Conservation (phyloP, 2,113 vertebrate species). For the Taxidea taxus region DNA sequence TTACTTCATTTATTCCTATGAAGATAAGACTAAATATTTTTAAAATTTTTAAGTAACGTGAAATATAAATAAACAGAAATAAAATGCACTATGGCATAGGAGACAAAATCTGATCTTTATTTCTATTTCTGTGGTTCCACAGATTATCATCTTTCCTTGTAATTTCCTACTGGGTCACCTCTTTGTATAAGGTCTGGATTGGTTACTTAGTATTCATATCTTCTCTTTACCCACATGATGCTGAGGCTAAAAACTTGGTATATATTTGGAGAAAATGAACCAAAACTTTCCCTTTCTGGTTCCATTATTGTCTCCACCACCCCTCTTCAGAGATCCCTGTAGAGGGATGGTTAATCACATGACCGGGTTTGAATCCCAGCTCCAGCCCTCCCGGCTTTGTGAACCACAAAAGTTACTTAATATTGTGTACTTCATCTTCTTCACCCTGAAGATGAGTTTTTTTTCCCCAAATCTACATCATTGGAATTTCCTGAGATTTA, state of each 20-base stretch:
- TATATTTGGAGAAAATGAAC: neutral
- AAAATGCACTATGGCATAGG: neutral
- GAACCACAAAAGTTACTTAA: neutral
- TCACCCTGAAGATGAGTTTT: neutral
- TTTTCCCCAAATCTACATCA: neutral
- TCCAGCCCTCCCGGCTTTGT: neutral
- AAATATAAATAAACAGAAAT: constrained; percentile 40
- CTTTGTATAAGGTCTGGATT: neutral
- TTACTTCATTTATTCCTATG: constrained; percentile 1
- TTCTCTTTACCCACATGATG: neutral
- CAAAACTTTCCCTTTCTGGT: neutral
- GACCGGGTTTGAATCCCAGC: neutral
- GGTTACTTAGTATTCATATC: neutral
- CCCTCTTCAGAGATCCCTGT: neutral
- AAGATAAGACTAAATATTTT: neutral
- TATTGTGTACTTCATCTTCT: neutral
- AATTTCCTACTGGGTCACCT: neutral
- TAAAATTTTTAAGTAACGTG: neutral
- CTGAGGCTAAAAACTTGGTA: neutral
- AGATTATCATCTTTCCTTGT: neutral
- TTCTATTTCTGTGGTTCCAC: neutral
- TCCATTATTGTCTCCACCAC: neutral
- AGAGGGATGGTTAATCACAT: neutral
- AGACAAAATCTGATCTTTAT: constrained; percentile 24
- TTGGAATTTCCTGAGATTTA: neutral